Evolutionary conservation across 2,888 invertebrate genomes (phyloP), one percentile per base, ranked within the genome.

Genomic region (Polylopha cassiicola): DNA sequence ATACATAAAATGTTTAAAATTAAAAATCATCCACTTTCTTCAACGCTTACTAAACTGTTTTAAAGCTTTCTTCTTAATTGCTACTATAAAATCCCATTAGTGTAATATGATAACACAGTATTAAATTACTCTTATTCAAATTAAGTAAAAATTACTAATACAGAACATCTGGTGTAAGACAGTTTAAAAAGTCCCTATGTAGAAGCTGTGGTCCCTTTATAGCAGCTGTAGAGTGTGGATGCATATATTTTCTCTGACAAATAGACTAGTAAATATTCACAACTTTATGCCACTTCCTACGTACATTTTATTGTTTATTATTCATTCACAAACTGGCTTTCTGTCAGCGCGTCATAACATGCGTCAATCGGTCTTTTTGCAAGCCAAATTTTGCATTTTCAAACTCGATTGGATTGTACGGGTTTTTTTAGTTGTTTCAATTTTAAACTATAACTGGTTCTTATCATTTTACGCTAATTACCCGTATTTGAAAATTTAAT

Each of bases 321-420:
- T 44, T 46, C 46, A 44, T 46, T 46, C 44, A 41, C 13, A 30
- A 37, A 37, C 23, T 10, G 20, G 21, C 20, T 17, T 7, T 18
- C 30, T 39, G 13, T 7, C 17, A 11, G 27, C 33, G 29, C 51
- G 50, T 48, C 52, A 57, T 23, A 38, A 44, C 44, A 41, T 55
- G 45, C 61, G 66, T 55, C 63, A 63, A 50, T 51, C 46, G 16
- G 11, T 22, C 18, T 48, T 56, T 65, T 63, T 55, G 56, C 58
- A 61, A 65, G 56, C 46, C 56, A 58, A 66, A 63, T 53, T 39
- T 44, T 14, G 27, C 50, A 41, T 44, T 26, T 46, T 24, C 24
- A 24, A 34, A 20, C 34, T 11, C 22, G 22, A 6, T 14, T 15
- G 14, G 22, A 13, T 34, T 30, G 14, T 23, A n/a, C n/a, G n/a